Conservation (phyloP, 2,797 vertebrate genomes). For the Hydrolagus colliei region DNA sequence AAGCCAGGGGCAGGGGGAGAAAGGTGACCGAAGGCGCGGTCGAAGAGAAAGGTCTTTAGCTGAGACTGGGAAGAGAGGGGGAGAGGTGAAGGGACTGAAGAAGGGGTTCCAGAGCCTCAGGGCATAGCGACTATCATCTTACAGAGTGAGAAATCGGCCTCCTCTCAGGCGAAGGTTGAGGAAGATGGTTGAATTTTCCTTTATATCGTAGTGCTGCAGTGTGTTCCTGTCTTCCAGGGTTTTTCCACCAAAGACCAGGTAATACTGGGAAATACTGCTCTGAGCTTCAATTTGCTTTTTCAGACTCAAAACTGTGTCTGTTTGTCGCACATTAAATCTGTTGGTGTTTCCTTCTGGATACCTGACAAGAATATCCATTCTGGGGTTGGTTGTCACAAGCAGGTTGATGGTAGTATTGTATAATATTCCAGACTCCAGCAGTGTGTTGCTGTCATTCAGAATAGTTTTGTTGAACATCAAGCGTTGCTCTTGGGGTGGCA, state of each 20-base stretch:
- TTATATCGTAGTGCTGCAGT: background rate
- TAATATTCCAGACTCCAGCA: constrained; percentile 37
- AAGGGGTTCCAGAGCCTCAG: too few species aligned
- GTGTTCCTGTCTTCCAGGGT: constrained; percentile 34
- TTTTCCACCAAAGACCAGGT: constrained; percentile 35
- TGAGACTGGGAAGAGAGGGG: too few species aligned
- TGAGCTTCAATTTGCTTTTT: constrained; percentile 39
- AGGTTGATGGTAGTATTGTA: constrained; percentile 32
- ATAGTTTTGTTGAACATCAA: background rate
- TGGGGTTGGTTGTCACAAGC: background rate
- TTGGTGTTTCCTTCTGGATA: constrained; percentile 21
- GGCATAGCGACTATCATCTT: too few species aligned
- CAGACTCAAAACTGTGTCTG: constrained; percentile 11
- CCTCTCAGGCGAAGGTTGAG: too few species aligned
- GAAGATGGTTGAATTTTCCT: too few species aligned
- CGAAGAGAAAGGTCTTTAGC: too few species aligned
- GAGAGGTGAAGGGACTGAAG: too few species aligned
- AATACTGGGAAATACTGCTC: constrained; percentile 26
- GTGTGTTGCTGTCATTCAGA: constrained; percentile 28
- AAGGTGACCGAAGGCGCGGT: too few species aligned
- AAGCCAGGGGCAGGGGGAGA: too few species aligned
- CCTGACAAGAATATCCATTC: constrained; percentile 40
- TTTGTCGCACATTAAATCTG: constrained; percentile 29
- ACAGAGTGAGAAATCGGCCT: too few species aligned
- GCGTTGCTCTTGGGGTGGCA: too few species aligned